Evolutionary conservation across 2,797 vertebrate genomes (phyloP).

Genomic region (Phoxinus dragarum): DNA sequence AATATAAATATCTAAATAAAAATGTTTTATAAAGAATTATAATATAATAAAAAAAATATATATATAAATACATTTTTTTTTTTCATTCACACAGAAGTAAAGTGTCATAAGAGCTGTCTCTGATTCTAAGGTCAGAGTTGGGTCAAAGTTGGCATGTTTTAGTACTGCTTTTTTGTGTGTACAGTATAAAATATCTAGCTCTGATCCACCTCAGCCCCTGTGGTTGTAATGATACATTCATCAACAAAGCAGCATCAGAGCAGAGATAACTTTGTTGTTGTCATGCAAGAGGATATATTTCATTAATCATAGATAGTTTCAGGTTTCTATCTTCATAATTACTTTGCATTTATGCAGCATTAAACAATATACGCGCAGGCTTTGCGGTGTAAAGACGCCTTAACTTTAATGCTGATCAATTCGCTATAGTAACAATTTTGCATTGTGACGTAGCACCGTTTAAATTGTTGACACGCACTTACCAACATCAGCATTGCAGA

Average conservation of each 20-base stretch:
- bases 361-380: background rate
- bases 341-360: background rate
- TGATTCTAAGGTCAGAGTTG: background rate
- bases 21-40: background rate
- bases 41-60: background rate
- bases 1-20: background rate
- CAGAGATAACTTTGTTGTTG: constrained; percentile 14
- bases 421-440: background rate
- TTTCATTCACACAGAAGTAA: background rate
- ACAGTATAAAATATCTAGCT: background rate
- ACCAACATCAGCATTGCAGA: constrained; percentile 97
- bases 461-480: constrained; percentile 71
- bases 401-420: background rate
- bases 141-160: background rate
- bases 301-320: background rate
- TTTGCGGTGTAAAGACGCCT: background rate
- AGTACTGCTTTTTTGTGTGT: background rate
- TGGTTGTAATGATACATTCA: constrained; percentile 4
- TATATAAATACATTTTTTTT: background rate
- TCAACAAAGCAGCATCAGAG: background rate
- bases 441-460: constrained; percentile 40
- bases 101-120: background rate
- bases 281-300: background rate
- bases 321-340: background rate
- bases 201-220: constrained; percentile 6